Base-by-base conservation (phyloP, 1,140 invertebrate species). In the Neoseiulus cucumeris region DNA sequence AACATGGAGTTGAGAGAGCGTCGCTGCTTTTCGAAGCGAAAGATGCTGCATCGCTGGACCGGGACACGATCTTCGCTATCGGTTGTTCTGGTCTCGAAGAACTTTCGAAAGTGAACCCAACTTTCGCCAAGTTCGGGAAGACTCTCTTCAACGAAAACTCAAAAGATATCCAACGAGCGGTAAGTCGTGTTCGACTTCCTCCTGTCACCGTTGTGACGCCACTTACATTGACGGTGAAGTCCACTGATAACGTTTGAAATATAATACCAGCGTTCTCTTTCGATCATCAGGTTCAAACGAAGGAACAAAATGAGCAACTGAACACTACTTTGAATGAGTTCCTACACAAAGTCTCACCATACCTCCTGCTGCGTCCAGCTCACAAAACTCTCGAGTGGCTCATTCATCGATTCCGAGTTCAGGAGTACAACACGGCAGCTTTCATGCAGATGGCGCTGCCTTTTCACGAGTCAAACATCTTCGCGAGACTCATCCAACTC, bases 331-430 rank as follows among this genome's bases (percentile, higher is more conserved):
- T 97, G n/a, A 79, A 82, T 64, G 83, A 84, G 66, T 95, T 94
- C 77, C 74, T 95, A 0, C 74, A 85, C 42, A 76, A 85, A 42
- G 69, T 93, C 9, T 89, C 90, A 0, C 91, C 91, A 5, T 94
- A 91, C 74, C 85, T 95, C 70, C 74, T 90, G 41, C 74, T 91
- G 0, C 85, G 84, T 72, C 82, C 86, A 14, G 81, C 89, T 9
- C 87, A 93, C 66, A 88, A 93, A 80, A 83, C 87, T 22, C 74
- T 96, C 28, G 93, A 96, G 80, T 96, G 91, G 92, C 78, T 97
- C 1, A 82, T 95, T 55, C 81, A 86, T 68, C 79, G 79, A 71
- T 95, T 86, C 74, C 82, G 85, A 55, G 85, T 96, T 68, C 87
- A 96, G 71, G 78, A 86, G 64, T 95, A 85, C 73, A 95, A 95